Evolutionary conservation across 1,140 invertebrate genomes (phyloP).

Genomic region (Pseudomyrmex cubaensis): DNA sequence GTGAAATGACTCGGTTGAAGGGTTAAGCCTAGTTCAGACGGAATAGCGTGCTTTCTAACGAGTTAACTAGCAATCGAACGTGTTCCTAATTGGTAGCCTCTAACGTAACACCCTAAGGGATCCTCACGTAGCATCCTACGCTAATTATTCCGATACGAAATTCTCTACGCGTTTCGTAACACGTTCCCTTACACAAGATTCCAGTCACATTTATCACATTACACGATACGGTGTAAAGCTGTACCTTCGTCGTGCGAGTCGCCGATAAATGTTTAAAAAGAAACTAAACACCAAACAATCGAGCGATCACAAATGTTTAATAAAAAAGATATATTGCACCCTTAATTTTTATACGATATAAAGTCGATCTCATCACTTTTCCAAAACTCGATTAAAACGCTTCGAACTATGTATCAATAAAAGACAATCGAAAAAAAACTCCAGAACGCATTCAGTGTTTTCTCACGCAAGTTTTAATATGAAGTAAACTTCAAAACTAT

Average conservation of each 20-base stretch:
- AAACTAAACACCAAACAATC: not conserved
- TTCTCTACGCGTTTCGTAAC: conserved; percentile 37
- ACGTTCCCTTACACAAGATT: conserved; percentile 19
- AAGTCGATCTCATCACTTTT: no score
- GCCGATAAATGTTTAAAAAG: not conserved
- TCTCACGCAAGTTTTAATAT: no score
- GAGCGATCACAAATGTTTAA: no score
- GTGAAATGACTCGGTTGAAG: conserved; percentile 21
- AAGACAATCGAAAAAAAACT: no score
- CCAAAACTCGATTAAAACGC: no score
- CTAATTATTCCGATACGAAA: conserved; percentile 52
- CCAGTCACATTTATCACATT: conserved; percentile 1
- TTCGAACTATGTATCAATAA: no score
- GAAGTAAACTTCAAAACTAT: no score
- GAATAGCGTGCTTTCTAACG: conserved; percentile 49
- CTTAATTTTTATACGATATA: not conserved
- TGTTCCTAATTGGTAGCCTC: conserved; percentile 37
- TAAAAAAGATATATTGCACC: not conserved
- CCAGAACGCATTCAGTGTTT: no score
- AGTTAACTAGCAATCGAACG: conserved; percentile 56
- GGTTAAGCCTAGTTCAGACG: conserved; percentile 18
- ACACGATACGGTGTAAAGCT: not conserved
- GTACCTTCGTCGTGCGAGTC: not conserved
- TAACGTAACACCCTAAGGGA: conserved; percentile 52
- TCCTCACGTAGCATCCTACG: conserved; percentile 9